Base-by-base conservation (phyloP, 2,888 invertebrate genomes). In the Pollenia labialis region DNA sequence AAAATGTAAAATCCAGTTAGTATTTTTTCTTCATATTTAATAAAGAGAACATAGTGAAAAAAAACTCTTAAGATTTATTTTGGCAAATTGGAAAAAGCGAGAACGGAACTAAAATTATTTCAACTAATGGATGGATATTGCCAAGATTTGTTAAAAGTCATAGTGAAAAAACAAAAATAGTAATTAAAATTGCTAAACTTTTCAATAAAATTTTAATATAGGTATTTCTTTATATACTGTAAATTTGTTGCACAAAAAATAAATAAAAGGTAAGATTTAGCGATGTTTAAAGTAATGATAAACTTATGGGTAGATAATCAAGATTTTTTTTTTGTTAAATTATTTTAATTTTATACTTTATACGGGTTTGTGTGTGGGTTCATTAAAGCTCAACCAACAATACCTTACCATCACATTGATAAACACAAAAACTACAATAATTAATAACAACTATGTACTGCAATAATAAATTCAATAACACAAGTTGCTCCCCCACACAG, bases 401-500 rank as follows among this genome's bases (percentile, higher is more conserved):
- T 16, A 81, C 32, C 18, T 75, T 46, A 14, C 0, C 4, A 50
- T 50, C 14, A 81, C 16, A 52, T 6, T 32, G 18, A 76, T 77
- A 16, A 76, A 42, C 23, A 68, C 23, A 81, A n/a, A 71, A 62
- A 48, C 52, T 74, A 81, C 44, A 32, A 32, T 32, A 32, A 6
- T 32, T 32, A 32, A 32, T 32, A 32, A n/a, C 71, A 62, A 56
- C 52, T 74, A n/a, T n/a, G n/a, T n/a, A 81, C 52, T 60, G 66
- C 3, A 81, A 60, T 50, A 18, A 9, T 23, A 32, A 74, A 4
- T 52, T 42, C 14, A 62, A 44, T 8, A 71, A 60, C 42, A 76
- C 48, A 86, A 64, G 44, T 66, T 72, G 80, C 60, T 81, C 84
- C 62, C 86, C 84, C 87, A 84, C 87, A 81, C 71, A 83, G 46